Percentiles rank a stretch among this genome's conserved stretches.
These are phyloP conservation scores for Panonychus citri DNA, from an alignment of 1,140 invertebrate genomes.

Conservation along the genomic window DNA sequence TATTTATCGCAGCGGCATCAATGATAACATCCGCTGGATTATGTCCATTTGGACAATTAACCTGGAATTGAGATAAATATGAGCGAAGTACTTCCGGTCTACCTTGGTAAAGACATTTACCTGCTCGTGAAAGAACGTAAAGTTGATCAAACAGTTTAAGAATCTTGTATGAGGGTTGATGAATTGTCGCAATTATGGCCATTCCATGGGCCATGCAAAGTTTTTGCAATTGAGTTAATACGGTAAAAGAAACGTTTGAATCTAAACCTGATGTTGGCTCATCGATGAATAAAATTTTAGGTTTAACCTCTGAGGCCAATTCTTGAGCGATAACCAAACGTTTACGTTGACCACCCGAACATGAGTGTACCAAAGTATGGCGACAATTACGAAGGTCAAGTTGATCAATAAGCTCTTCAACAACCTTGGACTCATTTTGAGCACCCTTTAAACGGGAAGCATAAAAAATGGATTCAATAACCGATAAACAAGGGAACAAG, in stretches of 20 bases:
- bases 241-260: constrained; percentile 26
- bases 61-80: neutral
- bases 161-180: constrained; percentile 8
- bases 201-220: neutral
- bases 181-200: constrained; percentile 8
- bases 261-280: constrained; percentile 32
- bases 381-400: constrained; percentile 1
- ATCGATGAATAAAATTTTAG: constrained; percentile 15
- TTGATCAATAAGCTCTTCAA: constrained; percentile 35
- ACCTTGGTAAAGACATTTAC: constrained; percentile 18
- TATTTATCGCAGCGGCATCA: neutral
- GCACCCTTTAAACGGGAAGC: neutral
- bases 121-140: constrained; percentile 6
- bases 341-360: constrained; percentile 61
- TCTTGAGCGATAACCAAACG: constrained; percentile 80
- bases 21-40: constrained; percentile 4
- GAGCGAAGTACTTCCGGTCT: constrained; percentile 10
- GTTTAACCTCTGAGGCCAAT: constrained; percentile 1
- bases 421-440: constrained; percentile 37
- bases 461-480: constrained; percentile 24
- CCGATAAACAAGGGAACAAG: constrained; percentile 59
- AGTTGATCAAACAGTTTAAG: constrained; percentile 9
- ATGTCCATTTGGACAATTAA: neutral
- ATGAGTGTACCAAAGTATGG: constrained; percentile 1
- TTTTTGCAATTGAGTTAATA: neutral